Base-by-base conservation (phyloP, 2,113 vertebrate genomes). In the Anhinga anhinga region DNA sequence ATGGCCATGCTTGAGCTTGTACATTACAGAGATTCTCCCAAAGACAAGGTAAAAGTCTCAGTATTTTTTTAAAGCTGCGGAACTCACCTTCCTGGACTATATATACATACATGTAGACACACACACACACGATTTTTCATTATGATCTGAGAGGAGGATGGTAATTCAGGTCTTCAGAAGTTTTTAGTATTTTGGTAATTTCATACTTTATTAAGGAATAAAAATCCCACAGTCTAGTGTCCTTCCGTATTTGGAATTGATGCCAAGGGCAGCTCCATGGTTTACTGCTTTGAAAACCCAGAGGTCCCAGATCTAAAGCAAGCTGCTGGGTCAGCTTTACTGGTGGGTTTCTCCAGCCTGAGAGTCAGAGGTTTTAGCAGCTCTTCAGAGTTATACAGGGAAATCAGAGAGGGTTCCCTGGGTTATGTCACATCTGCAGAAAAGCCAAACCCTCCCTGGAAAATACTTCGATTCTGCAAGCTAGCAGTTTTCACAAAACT, bases 1-100 rank as follows among this genome's bases (percentile, higher is more conserved):
- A 69, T 92, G 86, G 78, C 91, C 38, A 5, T 14, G 80, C 83
- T 90, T 66, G 86, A 67, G 77, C 45, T 88, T 86, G 66, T 7
- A 9, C 42, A 3, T 27, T 29, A 15, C 23, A 42, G 72, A 47
- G 52, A 50, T 93, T 82, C 62, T 85, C 81, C 70, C 79, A 79
- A 65, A 90, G 70, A 22, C 4, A 62, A 36, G 10, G 40, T 83
- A 21, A 6, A 55, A 65, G 22, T 2, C 7, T 69, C 15, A 74
- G 23, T 59, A 3, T 1, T 4, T n/a, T 19, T 26, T 74, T 66
- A 15, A 82, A 91, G 63, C 44, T 95, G 50, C 38, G 74, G 55
- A 78, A 45, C 67, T 78, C 22, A 1, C 34, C 74, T 69, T 69
- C 56, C 10, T 40, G 10, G 23, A 8, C 30, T 50, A 20, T 58